Conservation (phyloP, 2,113 vertebrate species). For the Anhinga rufa region DNA sequence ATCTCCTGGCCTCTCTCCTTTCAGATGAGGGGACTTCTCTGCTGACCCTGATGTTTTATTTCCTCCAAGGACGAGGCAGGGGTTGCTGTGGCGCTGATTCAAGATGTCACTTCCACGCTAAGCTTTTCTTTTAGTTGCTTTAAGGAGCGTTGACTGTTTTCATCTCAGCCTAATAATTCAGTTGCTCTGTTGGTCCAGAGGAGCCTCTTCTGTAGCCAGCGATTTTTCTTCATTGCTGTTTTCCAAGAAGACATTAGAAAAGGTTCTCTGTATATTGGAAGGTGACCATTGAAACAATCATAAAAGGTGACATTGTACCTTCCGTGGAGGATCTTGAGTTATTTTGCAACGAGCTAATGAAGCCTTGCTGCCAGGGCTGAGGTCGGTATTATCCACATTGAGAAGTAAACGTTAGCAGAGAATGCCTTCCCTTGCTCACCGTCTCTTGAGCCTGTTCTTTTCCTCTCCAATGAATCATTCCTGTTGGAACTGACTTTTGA, state of each 20-base stretch:
- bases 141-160: not conserved
- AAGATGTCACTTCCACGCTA: too few relatives aligned
- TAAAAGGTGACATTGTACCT: not conserved
- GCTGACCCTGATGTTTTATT: not conserved
- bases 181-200: too few relatives aligned
- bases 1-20: not conserved
- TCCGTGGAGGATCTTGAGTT: not conserved
- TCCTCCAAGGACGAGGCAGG: too few relatives aligned
- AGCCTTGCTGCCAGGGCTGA: not conserved
- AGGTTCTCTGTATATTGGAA: not conserved
- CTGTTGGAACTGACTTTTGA: not conserved
- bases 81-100: not conserved
- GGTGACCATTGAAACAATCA: not conserved
- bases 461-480: not conserved
- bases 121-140: not conserved
- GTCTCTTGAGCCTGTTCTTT: not conserved
- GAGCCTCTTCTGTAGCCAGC: not conserved
- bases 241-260: not conserved
- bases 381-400: not conserved
- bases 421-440: not conserved
- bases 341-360: not conserved
- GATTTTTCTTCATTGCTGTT: not conserved
- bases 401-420: not conserved
- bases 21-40: not conserved
- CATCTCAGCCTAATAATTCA: not conserved